Evolutionary conservation across 2,888 invertebrate genomes (phyloP).

Genomic region (Epiblema foenella): DNA sequence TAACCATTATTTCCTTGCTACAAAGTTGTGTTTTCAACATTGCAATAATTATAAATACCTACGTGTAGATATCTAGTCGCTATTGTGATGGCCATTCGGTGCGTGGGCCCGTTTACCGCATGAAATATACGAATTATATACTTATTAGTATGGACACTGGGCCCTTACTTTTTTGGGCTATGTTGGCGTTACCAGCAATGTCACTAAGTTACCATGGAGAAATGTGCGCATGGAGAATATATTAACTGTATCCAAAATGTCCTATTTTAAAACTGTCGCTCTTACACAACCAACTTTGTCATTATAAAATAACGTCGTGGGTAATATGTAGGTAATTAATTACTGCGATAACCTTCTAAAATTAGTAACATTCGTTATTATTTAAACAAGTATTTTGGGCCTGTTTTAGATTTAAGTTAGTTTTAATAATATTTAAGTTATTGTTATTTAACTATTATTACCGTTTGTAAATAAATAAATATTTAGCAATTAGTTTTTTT

Average conservation of each 20-base stretch:
- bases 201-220: not conserved
- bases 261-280: not conserved
- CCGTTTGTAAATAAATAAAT: too few species aligned
- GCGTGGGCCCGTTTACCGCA: slow-evolving; percentile 40
- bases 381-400: too few species aligned
- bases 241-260: not conserved
- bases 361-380: not conserved
- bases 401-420: too few species aligned
- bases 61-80: not conserved
- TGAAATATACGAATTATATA: slow-evolving; percentile 4
- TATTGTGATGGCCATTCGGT: slow-evolving; percentile 43
- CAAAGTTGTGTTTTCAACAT: not conserved
- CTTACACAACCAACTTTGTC: not conserved
- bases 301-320: not conserved
- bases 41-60: not conserved
- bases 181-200: not conserved
- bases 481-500: not conserved
- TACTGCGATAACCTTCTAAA: slow-evolving; percentile 28
- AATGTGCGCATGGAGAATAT: not conserved
- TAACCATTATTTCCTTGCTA: not conserved
- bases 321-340: slow-evolving; percentile 12
- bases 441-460: too few species aligned
- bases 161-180: slow-evolving; percentile 4
- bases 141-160: slow-evolving; percentile 25
- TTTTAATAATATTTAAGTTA: too few species aligned